Evolutionary conservation across 2,888 invertebrate genomes (phyloP).

Genomic region (Linnaemya tessellans): DNA sequence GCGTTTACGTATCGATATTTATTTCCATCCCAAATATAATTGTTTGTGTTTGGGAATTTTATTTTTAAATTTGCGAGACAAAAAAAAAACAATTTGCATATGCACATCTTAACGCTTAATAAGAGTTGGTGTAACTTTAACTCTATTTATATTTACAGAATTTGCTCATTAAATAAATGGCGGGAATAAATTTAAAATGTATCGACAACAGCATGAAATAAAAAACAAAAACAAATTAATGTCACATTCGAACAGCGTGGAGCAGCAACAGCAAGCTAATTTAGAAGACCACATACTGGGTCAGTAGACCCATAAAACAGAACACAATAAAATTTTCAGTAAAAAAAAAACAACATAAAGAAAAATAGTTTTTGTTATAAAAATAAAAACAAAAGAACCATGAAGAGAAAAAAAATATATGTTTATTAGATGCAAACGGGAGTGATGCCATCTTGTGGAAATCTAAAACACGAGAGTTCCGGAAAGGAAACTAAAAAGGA

Average conservation of each 20-base stretch:
- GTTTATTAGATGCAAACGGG: slow-evolving; percentile 28
- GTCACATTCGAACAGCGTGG: not conserved
- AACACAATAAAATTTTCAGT: not conserved
- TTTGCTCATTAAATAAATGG: slow-evolving; percentile 33
- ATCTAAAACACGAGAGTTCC: no score
- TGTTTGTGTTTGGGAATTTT: no score
- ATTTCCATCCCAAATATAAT: no score
- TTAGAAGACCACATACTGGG: slow-evolving; percentile 20
- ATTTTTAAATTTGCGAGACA: no score
- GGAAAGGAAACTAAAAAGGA: no score
- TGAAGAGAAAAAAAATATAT: slow-evolving; percentile 14
- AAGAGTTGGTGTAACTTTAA: not conserved
- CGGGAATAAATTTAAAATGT: slow-evolving; percentile 6
- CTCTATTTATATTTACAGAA: slow-evolving; percentile 16
- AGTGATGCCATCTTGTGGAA: not conserved
- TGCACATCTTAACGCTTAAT: not conserved
- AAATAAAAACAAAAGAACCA: slow-evolving; percentile 6
- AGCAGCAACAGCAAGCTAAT: not conserved
- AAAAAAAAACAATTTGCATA: no score
- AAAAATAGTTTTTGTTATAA: slow-evolving; percentile 23
- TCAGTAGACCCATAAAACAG: slow-evolving; percentile 40
- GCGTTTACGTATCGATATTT: no score
- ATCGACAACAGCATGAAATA: not conserved
- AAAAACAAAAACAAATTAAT: slow-evolving; percentile 29
- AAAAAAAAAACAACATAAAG: not conserved